These are phyloP conservation scores for Agrochola macilenta DNA, from an alignment of 2,888 invertebrate genomes.

Conservation along the genomic window DNA sequence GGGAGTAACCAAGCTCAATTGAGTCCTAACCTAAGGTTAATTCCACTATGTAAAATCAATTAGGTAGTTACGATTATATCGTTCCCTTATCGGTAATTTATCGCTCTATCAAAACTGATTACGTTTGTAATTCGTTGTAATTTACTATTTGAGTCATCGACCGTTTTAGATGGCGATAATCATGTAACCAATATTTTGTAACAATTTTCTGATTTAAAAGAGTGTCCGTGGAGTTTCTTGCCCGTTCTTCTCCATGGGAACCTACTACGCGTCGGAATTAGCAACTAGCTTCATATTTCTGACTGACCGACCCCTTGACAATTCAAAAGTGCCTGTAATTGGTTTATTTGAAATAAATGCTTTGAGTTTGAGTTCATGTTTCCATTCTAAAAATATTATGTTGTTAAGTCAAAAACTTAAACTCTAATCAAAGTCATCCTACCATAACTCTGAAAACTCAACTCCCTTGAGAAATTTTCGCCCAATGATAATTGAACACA, in stretches of 20 bases:
- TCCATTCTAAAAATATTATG: not conserved
- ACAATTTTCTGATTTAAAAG: too few relatives aligned
- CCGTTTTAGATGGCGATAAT: conserved; percentile 14
- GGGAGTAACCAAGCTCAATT: not conserved
- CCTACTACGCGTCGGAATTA: too few relatives aligned
- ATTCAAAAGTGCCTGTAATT: too few relatives aligned
- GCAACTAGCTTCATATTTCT: too few relatives aligned
- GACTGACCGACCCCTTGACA: too few relatives aligned
- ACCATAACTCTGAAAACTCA: not conserved
- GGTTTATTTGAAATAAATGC: too few relatives aligned
- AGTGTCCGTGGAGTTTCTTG: too few relatives aligned
- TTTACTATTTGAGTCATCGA: conserved; percentile 34
- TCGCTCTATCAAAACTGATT: conserved; percentile 31
- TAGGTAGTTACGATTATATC: conserved; percentile 16
- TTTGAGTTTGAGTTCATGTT: too few relatives aligned
- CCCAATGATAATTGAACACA: not conserved
- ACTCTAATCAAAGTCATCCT: not conserved
- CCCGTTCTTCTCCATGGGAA: too few relatives aligned
- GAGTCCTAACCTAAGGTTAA: conserved; percentile 21
- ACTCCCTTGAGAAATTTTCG: not conserved
- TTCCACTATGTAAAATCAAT: conserved; percentile 35
- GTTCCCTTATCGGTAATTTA: conserved; percentile 48
- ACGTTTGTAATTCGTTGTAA: conserved; percentile 33
- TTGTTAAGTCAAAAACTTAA: not conserved
- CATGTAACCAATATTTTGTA: too few relatives aligned